Base-by-base conservation (phyloP, 2,888 invertebrate species). In the Papilio demoleus region DNA sequence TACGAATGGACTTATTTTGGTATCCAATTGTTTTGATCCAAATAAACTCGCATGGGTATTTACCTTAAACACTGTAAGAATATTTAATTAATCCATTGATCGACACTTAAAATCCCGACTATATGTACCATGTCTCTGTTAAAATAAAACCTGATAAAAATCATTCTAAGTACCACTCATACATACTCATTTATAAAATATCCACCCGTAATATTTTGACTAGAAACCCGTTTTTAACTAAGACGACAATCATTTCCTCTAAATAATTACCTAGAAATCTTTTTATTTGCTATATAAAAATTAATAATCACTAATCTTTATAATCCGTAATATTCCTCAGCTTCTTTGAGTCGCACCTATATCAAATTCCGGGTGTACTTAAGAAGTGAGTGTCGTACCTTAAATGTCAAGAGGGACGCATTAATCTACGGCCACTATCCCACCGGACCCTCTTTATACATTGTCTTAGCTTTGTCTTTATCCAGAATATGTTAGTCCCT, bases 401-500 rank as follows among this genome's bases (percentile, higher is more conserved):
- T 62, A 62, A 53, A 61, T 67, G 67, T 62, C 67, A 67, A 56
- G 67, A 67, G 67, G 67, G 67, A 56, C 42, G 53, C 67, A 56
- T 67, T 67, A 67, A 67, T 67, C 67, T 67, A 53, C 34, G 31
- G 67, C 67, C 67, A 53, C 31, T 67, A 62, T 67, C 53, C 61
- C 53, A 19, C 67, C 42, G 61, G 61, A 34, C 53, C 53, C 42
- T 50, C 60, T 61, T 67, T 50, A 61, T 27, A 14, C 38, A 53
- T 62, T 62, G 67, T 60, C 53, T 67, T 56, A 67, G 40, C 53
- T 61, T 40, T 56, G 42, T 40, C 53, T 67, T 62, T 42, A 62
- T 67, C 42, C 38, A 42, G 67, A 62, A 67, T 40, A 67, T 67
- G 53, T 67, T 67, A 67, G 61, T 40, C 53, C 31, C 22, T 31